These are phyloP conservation scores for Chelonia mydas DNA, from an alignment of 2,797 vertebrate species.

Conservation along the genomic window DNA sequence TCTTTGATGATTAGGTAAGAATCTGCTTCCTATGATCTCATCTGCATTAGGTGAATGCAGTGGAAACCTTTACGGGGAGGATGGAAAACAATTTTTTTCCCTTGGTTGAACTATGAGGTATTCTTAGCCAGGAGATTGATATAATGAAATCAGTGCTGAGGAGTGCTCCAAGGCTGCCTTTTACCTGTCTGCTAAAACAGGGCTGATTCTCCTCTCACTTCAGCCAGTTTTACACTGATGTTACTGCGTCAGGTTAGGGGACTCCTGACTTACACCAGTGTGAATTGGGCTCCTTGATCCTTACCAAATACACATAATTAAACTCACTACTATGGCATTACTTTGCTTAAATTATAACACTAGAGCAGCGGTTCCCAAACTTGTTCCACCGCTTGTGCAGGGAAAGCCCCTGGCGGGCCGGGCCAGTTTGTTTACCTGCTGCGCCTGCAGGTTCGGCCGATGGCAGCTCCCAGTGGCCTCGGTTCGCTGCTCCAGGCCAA, in stretches of 20 bases:
- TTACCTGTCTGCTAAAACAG: neutral
- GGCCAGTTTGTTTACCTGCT: no score
- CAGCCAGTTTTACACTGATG: neutral
- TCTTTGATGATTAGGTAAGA: neutral
- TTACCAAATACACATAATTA: neutral
- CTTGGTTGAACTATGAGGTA: neutral
- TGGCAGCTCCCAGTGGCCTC: no score
- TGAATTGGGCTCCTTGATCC: neutral
- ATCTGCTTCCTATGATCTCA: neutral
- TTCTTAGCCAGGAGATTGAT: neutral
- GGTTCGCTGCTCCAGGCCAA: no score
- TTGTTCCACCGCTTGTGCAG: no score
- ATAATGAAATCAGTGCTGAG: conserved; percentile 6
- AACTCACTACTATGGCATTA: neutral
- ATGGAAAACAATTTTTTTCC: neutral
- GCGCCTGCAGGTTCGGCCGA: no score
- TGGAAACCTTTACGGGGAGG: neutral
- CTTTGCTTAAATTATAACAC: neutral
- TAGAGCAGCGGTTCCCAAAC: no score
- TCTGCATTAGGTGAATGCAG: neutral
- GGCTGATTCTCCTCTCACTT: neutral
- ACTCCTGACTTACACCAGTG: neutral
- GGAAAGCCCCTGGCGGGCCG: no score
- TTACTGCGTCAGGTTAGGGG: neutral
- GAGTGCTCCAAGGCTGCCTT: neutral